Evolutionary conservation across 2,797 vertebrate genomes (phyloP), one percentile per base, ranked within the genome.

Genomic region (Kryptolebias ocellatus): DNA sequence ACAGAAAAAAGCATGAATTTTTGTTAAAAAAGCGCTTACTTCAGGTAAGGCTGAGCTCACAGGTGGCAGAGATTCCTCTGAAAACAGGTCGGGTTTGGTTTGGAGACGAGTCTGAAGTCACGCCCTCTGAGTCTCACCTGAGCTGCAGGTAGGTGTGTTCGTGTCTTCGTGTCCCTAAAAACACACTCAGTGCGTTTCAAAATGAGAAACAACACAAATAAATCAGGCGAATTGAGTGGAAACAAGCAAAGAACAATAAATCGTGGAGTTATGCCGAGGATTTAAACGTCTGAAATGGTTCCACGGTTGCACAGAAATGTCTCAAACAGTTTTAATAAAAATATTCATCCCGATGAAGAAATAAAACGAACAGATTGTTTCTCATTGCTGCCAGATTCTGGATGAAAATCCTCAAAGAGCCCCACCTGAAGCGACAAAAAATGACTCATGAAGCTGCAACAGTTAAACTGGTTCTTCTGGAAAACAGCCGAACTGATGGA

Each of bases 11-110:
- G 28, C 3, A n/a, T 0, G n/a, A 54, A 39, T 0, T 31, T 8
- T 6, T 50, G 1, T 53, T 73, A 70, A 27, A 39, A 67, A 56
- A n/a, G 65, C 17, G 87, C 88, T 89, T 73, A 88, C 87, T 69
- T 73, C 1, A 11, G 17, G 56, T 68, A 54, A 29, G 45, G 73
- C 72, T 46, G 34, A 58, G 58, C 65, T 39, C 54, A 5, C 65
- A 46, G 60, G 70, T 52, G 70, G 53, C 61, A 52, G 57, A 7
- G 39, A 74, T 69, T 75, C 18, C 24, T 82, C 73, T 87, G 84
- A 74, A 51, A 44, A 53, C 63, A 54, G 56, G 29, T 70, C 4
- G 7, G 47, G 45, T 55, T 76, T 0, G 63, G 78, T 65, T 49
- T 34, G 49, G 72, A 80, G 54, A 65, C 31, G 0, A 55, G 65